Evolutionary conservation across 1,140 invertebrate genomes (phyloP), one percentile per base, ranked within the genome.

Genomic region (Aporrectodea caliginosa): DNA sequence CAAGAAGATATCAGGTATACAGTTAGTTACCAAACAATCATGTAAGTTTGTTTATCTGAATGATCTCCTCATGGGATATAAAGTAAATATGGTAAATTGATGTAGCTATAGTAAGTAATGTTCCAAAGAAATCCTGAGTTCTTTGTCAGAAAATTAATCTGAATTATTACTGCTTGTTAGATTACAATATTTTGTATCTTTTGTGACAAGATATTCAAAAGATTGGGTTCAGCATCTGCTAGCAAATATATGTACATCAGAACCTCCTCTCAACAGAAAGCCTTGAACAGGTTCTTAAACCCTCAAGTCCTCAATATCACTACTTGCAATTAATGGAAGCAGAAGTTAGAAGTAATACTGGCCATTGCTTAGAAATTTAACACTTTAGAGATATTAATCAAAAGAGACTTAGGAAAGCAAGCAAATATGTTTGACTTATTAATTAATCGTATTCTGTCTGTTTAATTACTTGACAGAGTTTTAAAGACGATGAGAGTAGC

Each of bases 401-500:
- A 12, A 58, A 58, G 6, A 12, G 43, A 12, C 43, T 12, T 6
- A 22, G 43, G 6, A 22, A 12, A 58, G 43, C n/a, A n/a, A n/a
- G n/a, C n/a, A n/a, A n/a, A n/a, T n/a, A n/a, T n/a, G n/a, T n/a
- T n/a, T n/a, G n/a, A n/a, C n/a, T n/a, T 58, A 22, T 22, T 22
- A 58, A 58, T 22, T 58, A 6, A 58, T 58, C 6, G 43, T 6
- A 12, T 58, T 58, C 22, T 58, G 6, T 58, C 6, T 58, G 6
- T 12, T 12, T 12, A 58, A 58, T 58, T 6, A 12, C 6, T 58
- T 58, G 43, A 22, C 72, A 79, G 78, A 69, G 73, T 80, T 2
- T 31, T 80, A 32, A 33, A 71, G 30, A 79, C 75, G 29, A 35
- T 14, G n/a, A 35, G 58, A 29, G 79, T 80, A 16, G 6, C 79